Conservation (phyloP, 2,888 invertebrate genomes). For the Piscicola geometra region DNA sequence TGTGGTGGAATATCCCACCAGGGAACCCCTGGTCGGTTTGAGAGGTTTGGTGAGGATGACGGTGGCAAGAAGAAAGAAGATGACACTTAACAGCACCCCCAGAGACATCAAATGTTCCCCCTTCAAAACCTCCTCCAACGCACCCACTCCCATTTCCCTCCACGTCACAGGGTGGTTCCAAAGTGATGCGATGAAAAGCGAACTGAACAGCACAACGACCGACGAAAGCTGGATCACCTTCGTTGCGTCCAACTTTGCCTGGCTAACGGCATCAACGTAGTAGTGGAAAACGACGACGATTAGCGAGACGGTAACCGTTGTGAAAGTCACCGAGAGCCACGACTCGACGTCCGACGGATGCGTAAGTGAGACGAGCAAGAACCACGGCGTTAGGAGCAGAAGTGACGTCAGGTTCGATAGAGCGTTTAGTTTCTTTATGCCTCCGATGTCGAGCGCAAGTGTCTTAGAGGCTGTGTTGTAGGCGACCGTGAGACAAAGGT, state of each 20-base stretch:
- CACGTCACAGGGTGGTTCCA: constrained; percentile 55
- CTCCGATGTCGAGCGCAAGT: constrained; percentile 60
- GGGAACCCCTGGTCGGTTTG: constrained; percentile 55
- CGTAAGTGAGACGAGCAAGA: constrained; percentile 55
- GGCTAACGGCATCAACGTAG: constrained; percentile 57
- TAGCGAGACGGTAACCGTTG: constrained; percentile 53
- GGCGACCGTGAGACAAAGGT: constrained; percentile 56
- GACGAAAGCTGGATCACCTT: constrained; percentile 53
- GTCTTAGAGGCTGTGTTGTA: constrained; percentile 57
- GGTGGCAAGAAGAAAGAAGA: constrained; percentile 58
- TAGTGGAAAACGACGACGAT: constrained; percentile 58
- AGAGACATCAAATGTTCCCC: constrained; percentile 56
- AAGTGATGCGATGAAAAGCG: constrained; percentile 51
- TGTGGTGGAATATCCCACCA: constrained; percentile 59
- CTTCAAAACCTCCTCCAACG: constrained; percentile 45
- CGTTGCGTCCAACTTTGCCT: constrained; percentile 51
- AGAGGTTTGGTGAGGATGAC: constrained; percentile 56
- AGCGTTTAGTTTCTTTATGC: constrained; percentile 59
- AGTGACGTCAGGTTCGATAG: constrained; percentile 57
- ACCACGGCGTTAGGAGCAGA: constrained; percentile 56
- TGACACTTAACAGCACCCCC: constrained; percentile 58
- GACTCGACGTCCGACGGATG: constrained; percentile 47
- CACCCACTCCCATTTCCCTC: constrained; percentile 48
- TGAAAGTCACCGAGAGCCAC: constrained; percentile 50
- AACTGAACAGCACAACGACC: constrained; percentile 55